Evolutionary conservation across 2,888 invertebrate species (phyloP).

Genomic region (Cheilosia vernalis): DNA sequence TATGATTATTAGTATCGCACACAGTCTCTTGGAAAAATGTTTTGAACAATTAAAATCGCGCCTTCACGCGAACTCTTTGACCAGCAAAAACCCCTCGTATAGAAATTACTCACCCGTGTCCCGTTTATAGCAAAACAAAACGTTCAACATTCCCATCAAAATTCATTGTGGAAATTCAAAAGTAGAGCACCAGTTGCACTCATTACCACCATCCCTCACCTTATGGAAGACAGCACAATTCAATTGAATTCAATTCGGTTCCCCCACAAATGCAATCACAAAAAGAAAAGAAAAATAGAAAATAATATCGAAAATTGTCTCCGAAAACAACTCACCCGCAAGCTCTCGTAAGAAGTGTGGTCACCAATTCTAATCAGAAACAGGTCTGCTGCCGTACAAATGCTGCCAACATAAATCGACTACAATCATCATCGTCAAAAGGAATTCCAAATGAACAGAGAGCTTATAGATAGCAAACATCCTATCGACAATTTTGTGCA

Average conservation of each 20-base stretch:
- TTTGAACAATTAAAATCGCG: too few relatives aligned
- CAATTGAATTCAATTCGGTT: constrained; percentile 9
- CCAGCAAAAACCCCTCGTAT: not conserved
- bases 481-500: constrained; percentile 40
- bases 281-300: not conserved
- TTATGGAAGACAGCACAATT: not conserved
- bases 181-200: constrained; percentile 25
- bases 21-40: too few relatives aligned
- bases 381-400: not conserved
- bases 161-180: constrained; percentile 19
- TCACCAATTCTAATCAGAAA: constrained; percentile 46
- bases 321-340: not conserved
- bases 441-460: constrained; percentile 35
- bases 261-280: not conserved
- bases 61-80: too few relatives aligned
- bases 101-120: not conserved
- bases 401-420: constrained; percentile 7
- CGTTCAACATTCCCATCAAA: too few relatives aligned
- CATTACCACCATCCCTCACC: not conserved
- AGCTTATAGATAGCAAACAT: constrained; percentile 27
- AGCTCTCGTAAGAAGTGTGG: constrained; percentile 21
- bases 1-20: too few relatives aligned
- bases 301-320: not conserved
- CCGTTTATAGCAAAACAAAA: not conserved
- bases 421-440: constrained; percentile 24